Conservation (phyloP, 2,113 vertebrate species). For the Alethe castanea region DNA sequence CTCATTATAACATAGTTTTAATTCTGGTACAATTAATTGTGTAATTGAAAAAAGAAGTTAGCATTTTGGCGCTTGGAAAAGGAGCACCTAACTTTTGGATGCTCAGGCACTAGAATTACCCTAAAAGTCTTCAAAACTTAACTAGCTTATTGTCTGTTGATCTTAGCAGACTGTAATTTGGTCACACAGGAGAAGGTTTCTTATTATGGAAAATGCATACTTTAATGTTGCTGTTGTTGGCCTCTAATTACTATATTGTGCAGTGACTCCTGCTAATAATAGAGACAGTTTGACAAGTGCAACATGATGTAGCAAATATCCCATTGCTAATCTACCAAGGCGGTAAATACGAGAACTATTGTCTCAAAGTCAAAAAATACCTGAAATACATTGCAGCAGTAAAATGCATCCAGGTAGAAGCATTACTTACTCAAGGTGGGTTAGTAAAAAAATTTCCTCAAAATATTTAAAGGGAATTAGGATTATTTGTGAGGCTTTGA, state of each 20-base stretch:
- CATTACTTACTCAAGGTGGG: background rate
- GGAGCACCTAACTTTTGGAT: background rate
- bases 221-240: background rate
- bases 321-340: background rate
- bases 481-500: background rate
- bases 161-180: slow-evolving; percentile 9
- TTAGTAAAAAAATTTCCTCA: background rate
- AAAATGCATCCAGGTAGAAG: background rate
- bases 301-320: background rate
- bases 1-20: background rate
- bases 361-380: background rate
- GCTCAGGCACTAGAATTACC: background rate
- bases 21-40: slow-evolving; percentile 10
- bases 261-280: background rate
- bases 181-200: background rate
- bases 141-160: background rate
- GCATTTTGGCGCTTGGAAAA: slow-evolving; percentile 17
- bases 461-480: background rate
- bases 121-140: background rate
- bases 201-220: background rate
- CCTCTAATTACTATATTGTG: background rate
- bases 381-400: background rate
- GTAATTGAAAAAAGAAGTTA: slow-evolving; percentile 24
- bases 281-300: background rate
- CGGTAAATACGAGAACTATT: background rate